phyloP scores from a whole-genome alignment of 2,113 vertebrate species.

The Dicaeum eximium region DNA sequence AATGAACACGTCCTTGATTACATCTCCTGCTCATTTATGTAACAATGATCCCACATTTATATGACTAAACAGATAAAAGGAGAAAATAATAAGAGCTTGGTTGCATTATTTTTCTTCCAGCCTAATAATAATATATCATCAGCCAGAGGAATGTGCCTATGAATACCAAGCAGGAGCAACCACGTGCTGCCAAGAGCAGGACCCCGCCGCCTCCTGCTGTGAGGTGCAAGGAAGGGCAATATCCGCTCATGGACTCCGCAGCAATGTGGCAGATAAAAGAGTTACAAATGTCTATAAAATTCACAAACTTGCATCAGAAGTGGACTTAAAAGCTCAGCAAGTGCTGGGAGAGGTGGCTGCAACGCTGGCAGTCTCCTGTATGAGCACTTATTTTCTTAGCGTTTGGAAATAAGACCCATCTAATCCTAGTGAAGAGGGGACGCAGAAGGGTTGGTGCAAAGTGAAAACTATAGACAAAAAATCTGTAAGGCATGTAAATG shows the following conservation, averaged over 20 bases:
- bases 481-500: not conserved
- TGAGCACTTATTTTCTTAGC: not conserved
- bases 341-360: not conserved
- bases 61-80: slow-evolving; percentile 35
- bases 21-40: not conserved
- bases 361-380: not conserved
- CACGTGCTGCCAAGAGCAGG: not conserved
- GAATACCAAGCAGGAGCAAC: slow-evolving; percentile 24
- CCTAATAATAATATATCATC: not conserved
- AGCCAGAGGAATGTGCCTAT: not conserved
- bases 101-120: not conserved
- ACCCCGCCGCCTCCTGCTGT: not conserved
- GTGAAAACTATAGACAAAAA: not conserved
- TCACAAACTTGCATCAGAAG: not conserved
- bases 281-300: slow-evolving; percentile 23
- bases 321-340: not conserved
- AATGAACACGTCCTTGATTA: slow-evolving; percentile 40
- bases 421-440: not conserved
- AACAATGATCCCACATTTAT: slow-evolving; percentile 18
- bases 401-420: not conserved
- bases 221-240: slow-evolving; percentile 5
- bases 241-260: not conserved
- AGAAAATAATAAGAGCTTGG: slow-evolving; percentile 17
- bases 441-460: not conserved
- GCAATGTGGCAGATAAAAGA: slow-evolving; percentile 6